These are phyloP conservation scores for Batillaria attramentaria DNA, from an alignment of 1,140 invertebrate species.

Conservation along the genomic window DNA sequence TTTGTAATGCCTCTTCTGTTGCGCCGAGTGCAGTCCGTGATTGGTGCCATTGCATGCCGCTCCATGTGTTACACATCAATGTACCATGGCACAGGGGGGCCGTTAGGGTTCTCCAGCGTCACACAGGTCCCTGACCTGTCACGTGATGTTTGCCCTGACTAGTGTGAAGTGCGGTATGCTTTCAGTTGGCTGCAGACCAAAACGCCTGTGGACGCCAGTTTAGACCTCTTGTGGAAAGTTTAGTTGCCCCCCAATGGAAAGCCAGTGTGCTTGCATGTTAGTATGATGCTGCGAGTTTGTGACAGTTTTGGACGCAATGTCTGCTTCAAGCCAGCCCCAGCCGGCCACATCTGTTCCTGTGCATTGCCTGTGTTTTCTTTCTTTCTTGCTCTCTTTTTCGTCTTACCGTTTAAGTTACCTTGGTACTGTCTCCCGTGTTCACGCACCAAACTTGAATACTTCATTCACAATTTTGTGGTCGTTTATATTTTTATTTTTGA, in stretches of 20 bases:
- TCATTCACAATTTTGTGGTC: too few species aligned
- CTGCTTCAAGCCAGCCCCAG: slow-evolving; percentile 31
- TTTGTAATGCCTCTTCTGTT: slow-evolving; percentile 24
- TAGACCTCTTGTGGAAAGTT: slow-evolving; percentile 7
- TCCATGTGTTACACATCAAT: too few species aligned
- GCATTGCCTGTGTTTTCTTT: not conserved
- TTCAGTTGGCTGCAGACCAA: too few species aligned
- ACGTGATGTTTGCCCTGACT: not conserved
- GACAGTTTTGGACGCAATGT: not conserved
- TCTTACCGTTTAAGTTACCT: not conserved
- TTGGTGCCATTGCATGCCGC: slow-evolving; percentile 4
- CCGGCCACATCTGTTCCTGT: slow-evolving; percentile 14
- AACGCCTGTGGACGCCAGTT: too few species aligned
- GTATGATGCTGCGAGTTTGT: slow-evolving; percentile 4
- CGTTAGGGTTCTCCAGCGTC: not conserved
- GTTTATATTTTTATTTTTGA: too few species aligned
- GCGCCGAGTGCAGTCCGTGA: not conserved
- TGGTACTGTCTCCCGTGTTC: too few species aligned
- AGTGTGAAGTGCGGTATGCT: not conserved
- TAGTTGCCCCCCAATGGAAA: slow-evolving; percentile 6
- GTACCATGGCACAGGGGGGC: too few species aligned
- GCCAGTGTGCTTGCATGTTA: slow-evolving; percentile 19
- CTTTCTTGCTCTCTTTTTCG: not conserved
- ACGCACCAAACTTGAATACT: too few species aligned
- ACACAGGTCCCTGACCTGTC: not conserved